Evolutionary conservation across 2,888 invertebrate genomes (phyloP).

Genomic region (Melinaea menophilus): DNA sequence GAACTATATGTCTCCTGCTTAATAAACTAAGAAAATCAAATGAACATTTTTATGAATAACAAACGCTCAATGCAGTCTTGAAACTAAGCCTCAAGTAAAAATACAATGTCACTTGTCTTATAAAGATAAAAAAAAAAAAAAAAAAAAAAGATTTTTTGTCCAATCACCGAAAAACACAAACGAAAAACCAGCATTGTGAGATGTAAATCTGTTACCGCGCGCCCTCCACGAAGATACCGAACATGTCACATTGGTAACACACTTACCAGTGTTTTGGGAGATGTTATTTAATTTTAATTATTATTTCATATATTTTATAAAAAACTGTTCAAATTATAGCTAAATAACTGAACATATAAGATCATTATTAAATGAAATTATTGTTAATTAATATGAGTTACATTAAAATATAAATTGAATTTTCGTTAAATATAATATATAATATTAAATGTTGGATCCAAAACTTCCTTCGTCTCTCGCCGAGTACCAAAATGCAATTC

Average conservation of each 20-base stretch:
- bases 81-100: conserved; percentile 48
- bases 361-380: too few relatives aligned
- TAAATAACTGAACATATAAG: too few relatives aligned
- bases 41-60: too few relatives aligned
- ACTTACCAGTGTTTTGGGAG: conserved; percentile 7
- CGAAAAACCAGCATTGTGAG: conserved; percentile 56
- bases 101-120: conserved; percentile 29
- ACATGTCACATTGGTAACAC: conserved; percentile 19
- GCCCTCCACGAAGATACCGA: conserved; percentile 55
- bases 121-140: conserved; percentile 50
- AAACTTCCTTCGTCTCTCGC: conserved; percentile 12
- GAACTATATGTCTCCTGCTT: too few relatives aligned
- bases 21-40: too few relatives aligned
- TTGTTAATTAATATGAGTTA: too few relatives aligned
- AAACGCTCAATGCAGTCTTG: conserved; percentile 37
- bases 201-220: conserved; percentile 67
- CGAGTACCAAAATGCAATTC: conserved; percentile 39
- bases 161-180: conserved; percentile 60
- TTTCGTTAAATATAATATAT: too few relatives aligned
- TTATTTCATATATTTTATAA: too few relatives aligned
- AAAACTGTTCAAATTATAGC: too few relatives aligned
- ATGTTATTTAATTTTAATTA: too few relatives aligned
- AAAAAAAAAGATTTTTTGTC: conserved; percentile 49
- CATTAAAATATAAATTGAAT: too few relatives aligned
- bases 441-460: conserved; percentile 32